Conservation (phyloP, 1,140 invertebrate genomes). For the Drosophila melanica region DNA sequence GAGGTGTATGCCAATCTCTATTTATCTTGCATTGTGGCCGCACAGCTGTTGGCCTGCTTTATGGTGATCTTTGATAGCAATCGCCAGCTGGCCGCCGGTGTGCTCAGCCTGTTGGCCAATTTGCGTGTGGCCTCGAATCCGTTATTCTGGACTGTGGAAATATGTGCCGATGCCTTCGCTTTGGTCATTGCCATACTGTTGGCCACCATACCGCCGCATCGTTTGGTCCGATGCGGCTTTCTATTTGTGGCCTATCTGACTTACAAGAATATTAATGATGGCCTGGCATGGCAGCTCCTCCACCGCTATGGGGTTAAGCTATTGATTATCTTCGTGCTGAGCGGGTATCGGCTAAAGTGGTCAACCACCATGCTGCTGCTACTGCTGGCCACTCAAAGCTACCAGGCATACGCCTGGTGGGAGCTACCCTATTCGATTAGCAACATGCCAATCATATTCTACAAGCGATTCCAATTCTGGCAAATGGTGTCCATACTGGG, state of each 20-base stretch:
- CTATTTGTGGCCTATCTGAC: slow-evolving; percentile 6
- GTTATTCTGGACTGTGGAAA: neutral
- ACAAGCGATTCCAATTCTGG: slow-evolving; percentile 4
- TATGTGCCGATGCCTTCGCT: neutral
- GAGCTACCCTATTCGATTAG: neutral
- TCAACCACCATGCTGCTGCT: neutral
- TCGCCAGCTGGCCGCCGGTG: neutral
- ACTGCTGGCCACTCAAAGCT: neutral
- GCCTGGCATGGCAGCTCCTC: neutral
- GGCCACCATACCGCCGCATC: neutral
- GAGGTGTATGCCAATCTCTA: neutral
- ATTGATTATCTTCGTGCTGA: neutral
- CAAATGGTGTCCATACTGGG: neutral
- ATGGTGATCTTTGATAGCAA: neutral
- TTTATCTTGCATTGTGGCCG: neutral
- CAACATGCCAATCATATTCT: neutral
- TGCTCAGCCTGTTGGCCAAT: slow-evolving; percentile 4
- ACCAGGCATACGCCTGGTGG: slow-evolving; percentile 7
- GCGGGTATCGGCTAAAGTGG: neutral
- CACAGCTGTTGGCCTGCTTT: neutral
- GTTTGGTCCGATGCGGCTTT: neutral
- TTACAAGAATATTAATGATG: neutral
- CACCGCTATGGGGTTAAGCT: neutral
- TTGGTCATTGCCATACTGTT: neutral
- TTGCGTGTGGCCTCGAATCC: neutral